phyloP scores from a whole-genome alignment of 2,797 vertebrate species.

The Erpetoichthys calabaricus region DNA sequence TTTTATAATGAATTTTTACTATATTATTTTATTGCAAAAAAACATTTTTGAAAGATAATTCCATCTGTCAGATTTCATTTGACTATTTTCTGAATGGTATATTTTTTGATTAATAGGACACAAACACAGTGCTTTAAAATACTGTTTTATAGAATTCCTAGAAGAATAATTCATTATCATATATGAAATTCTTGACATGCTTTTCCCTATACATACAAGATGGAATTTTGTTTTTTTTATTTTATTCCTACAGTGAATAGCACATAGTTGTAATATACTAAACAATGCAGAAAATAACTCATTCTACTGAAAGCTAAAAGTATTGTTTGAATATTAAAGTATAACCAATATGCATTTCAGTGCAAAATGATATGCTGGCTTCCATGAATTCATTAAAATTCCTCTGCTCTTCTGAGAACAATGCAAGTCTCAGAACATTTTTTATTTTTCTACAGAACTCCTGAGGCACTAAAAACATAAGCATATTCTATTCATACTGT shows the following conservation, averaged over 20 bases:
- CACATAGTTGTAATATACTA: neutral
- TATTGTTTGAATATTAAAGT: slow-evolving; percentile 36
- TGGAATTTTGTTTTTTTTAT: neutral
- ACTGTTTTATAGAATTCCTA: neutral
- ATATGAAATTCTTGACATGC: neutral
- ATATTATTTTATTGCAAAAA: neutral
- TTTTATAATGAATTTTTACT: no score
- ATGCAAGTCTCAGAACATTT: slow-evolving; percentile 28
- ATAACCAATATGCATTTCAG: slow-evolving; percentile 23
- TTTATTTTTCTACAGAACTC: slow-evolving; percentile 18
- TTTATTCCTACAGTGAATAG: neutral
- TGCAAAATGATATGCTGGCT: slow-evolving; percentile 25
- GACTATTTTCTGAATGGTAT: no score
- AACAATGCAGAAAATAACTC: neutral
- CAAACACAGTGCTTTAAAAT: neutral
- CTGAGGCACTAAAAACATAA: slow-evolving; percentile 16
- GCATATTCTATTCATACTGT: neutral
- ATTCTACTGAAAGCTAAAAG: slow-evolving; percentile 3
- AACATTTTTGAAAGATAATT: neutral
- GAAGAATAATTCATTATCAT: neutral
- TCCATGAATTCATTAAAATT: slow-evolving; percentile 26
- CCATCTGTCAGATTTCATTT: no score
- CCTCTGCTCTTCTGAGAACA: slow-evolving; percentile 25
- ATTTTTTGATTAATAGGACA: no score
- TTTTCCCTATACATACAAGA: neutral